Evolutionary conservation across 2,797 vertebrate genomes (phyloP), one percentile per base, ranked within the genome.

Genomic region (Poeciliopsis turneri): DNA sequence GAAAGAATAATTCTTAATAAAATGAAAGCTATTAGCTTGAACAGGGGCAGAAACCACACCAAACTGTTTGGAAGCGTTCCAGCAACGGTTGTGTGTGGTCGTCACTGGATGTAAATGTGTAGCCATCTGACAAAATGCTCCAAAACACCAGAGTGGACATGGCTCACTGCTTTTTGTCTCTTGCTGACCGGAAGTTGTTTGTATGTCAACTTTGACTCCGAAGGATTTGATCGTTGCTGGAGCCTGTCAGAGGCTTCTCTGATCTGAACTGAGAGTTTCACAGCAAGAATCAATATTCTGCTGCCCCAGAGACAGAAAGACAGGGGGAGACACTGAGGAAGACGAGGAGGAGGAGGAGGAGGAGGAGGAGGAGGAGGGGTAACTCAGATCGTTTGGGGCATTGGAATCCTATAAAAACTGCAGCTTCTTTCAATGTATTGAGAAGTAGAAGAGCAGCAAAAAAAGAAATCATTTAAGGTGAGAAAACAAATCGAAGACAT

Each of bases 161-260:
- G 55, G 11, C 55, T 28, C 55, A 57, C 55, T 28, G 25, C 4
- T 53, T 25, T 53, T 25, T 28, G 55, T 57, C 55, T 28, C n/a
- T 5, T 28, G n/a, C 10, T 57, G n/a, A 57, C n/a, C n/a, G 4
- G 55, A 57, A 28, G 25, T 28, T 57, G 55, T 57, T 28, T 28
- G 12, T 4, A 28, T 57, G 4, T 57, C 55, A 57, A 57, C 11
- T 57, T 57, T 57, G 10, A 57, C 64, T 46, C 69, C 61, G 20
- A 74, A 43, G 7, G 39, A 69, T 82, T 76, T 76, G 83, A 85
- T 77, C 39, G 13, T 30, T 11, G 11, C 55, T 66, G 75, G 76
- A 4, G 39, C 51, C 75, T 75, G 70, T 82, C 82, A 77, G 33
- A 77, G 77, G 87, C 49, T 76, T 85, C 79, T 87, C 81, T 83